phyloP scores from a whole-genome alignment of 2,113 vertebrate species.

The Nothobranchius kuhntae region DNA sequence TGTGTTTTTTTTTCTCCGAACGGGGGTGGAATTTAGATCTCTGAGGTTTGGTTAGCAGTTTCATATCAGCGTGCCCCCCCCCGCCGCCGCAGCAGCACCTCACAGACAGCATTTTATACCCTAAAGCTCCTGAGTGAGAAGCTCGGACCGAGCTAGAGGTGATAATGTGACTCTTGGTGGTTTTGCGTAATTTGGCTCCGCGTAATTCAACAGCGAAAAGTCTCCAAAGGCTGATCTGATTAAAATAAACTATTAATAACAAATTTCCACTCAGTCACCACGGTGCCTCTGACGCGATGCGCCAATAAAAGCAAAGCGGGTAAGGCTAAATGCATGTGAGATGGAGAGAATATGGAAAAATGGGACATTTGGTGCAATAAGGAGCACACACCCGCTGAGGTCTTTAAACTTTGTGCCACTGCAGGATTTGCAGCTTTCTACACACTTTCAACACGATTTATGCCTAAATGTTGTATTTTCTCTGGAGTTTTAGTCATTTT shows the following conservation, averaged over 20 bases:
- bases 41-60: constrained; percentile 66
- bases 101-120: constrained; percentile 27
- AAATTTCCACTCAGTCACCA: constrained; percentile 30
- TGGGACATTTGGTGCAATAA: constrained; percentile 1
- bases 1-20: constrained; percentile 77
- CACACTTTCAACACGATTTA: too few relatives aligned
- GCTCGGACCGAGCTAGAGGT: constrained; percentile 41
- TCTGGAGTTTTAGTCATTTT: too few relatives aligned
- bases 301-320: constrained; percentile 14
- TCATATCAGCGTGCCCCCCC: constrained; percentile 8
- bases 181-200: constrained; percentile 63
- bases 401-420: too few relatives aligned
- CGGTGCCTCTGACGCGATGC: background rate
- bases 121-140: constrained; percentile 42
- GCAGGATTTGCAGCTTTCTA: too few relatives aligned
- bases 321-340: constrained; percentile 3
- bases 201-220: constrained; percentile 21
- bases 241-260: constrained; percentile 35
- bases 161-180: constrained; percentile 18
- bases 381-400: too few relatives aligned
- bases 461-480: too few relatives aligned
- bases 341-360: constrained; percentile 12
- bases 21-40: constrained; percentile 78
- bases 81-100: constrained; percentile 44
- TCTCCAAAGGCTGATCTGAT: constrained; percentile 30